Evolutionary conservation across 2,888 invertebrate species (phyloP).

Genomic region (Panopea generosa): DNA sequence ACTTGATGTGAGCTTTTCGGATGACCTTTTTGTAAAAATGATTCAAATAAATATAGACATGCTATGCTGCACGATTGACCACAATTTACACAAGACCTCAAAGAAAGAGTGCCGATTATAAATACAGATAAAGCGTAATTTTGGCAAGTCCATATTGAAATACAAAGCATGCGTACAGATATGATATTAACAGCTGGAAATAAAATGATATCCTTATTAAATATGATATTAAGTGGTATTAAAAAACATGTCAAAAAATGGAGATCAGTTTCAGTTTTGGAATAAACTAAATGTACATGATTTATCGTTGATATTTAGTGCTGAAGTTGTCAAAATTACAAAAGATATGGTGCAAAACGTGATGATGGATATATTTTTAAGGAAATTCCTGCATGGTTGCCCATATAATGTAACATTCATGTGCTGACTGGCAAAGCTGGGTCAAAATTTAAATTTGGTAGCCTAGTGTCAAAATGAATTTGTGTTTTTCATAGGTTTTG

Average conservation of each 20-base stretch:
- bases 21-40: slow-evolving; percentile 23
- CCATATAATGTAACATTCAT: slow-evolving; percentile 5
- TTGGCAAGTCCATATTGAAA: slow-evolving; percentile 42
- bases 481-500: too few species aligned
- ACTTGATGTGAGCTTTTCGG: slow-evolving; percentile 12
- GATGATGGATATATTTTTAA: slow-evolving; percentile 21
- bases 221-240: slow-evolving; percentile 48
- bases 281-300: slow-evolving; percentile 6
- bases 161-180: slow-evolving; percentile 26
- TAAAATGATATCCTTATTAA: slow-evolving; percentile 43
- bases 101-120: slow-evolving; percentile 31
- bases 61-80: slow-evolving; percentile 31
- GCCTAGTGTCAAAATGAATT: too few species aligned
- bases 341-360: slow-evolving; percentile 31
- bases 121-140: slow-evolving; percentile 34
- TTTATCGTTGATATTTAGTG: slow-evolving; percentile 30
- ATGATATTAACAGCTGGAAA: slow-evolving; percentile 37
- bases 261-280: slow-evolving; percentile 48
- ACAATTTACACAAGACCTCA: slow-evolving; percentile 22
- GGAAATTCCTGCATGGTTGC: slow-evolving; percentile 29
- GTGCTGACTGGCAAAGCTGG: background rate
- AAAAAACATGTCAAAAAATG: slow-evolving; percentile 33
- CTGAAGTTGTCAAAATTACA: slow-evolving; percentile 31
- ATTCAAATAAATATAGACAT: slow-evolving; percentile 16
- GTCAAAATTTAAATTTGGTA: too few species aligned